phyloP scores from a whole-genome alignment of 2,797 vertebrate species.

The Peromyscus attwateri region DNA sequence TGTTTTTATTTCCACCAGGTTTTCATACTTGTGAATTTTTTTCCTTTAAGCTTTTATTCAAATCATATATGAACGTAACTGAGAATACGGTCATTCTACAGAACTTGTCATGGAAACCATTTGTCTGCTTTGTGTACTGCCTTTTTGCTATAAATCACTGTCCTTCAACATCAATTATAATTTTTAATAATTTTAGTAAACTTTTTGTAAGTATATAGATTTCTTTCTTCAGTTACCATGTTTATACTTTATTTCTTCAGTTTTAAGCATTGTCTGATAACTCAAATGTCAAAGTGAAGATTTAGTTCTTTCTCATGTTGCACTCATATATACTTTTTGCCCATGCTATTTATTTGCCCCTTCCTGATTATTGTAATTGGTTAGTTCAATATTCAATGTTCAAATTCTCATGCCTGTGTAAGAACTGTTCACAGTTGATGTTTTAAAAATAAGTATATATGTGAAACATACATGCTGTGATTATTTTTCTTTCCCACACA shows the following conservation, averaged over 20 bases:
- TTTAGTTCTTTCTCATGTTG: constrained; percentile 1
- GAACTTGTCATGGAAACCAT: constrained; percentile 14
- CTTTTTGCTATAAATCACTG: neutral
- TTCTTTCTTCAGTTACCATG: constrained; percentile 16
- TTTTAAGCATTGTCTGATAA: constrained; percentile 28
- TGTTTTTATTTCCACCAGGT: neutral
- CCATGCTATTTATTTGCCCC: neutral
- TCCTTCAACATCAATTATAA: neutral
- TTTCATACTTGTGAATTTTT: constrained; percentile 12
- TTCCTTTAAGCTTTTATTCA: constrained; percentile 10
- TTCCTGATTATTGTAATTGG: constrained; percentile 61
- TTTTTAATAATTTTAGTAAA: constrained; percentile 59
- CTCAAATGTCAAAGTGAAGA: constrained; percentile 49
- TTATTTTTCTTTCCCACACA: constrained; percentile 44
- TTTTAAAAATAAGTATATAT: neutral
- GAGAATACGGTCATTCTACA: neutral
- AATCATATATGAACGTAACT: constrained; percentile 30
- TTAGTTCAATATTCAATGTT: constrained; percentile 51
- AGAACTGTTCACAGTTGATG: constrained; percentile 44
- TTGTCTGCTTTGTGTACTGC: neutral
- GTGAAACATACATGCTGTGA: neutral
- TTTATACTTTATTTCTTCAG: constrained; percentile 56
- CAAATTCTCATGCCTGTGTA: constrained; percentile 4
- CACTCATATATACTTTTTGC: neutral
- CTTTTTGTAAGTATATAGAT: neutral